Conservation (phyloP, 2,113 vertebrate genomes). For the Mellivora capensis region DNA sequence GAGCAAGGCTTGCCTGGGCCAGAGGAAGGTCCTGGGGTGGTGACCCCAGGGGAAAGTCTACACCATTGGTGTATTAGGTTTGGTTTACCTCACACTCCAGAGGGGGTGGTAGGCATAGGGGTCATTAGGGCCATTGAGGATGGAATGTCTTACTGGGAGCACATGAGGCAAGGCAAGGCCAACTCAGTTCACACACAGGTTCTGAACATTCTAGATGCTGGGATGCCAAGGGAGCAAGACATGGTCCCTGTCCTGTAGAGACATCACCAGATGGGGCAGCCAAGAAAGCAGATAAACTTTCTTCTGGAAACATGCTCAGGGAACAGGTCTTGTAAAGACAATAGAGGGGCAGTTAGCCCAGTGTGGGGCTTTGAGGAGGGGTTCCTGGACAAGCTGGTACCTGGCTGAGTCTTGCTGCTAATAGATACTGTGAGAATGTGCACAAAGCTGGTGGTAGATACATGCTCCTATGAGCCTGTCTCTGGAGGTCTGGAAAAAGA, state of each 20-base stretch:
- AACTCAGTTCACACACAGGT: background rate
- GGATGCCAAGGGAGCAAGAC: background rate
- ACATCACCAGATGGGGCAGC: background rate
- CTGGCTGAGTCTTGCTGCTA: background rate
- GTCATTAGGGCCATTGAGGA: background rate
- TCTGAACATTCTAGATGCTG: background rate
- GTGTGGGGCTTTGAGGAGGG: background rate
- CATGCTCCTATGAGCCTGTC: background rate
- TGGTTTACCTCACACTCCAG: background rate
- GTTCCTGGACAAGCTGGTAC: background rate
- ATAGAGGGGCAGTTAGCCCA: background rate
- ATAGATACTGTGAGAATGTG: background rate
- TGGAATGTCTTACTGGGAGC: background rate
- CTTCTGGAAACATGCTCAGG: background rate
- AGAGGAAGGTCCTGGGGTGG: background rate
- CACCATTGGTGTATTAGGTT: background rate
- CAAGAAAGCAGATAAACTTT: background rate
- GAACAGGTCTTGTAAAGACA: background rate
- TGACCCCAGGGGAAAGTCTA: background rate
- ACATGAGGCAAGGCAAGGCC: background rate
- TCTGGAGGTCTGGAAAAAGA: background rate
- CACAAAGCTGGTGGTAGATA: background rate
- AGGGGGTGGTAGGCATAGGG: background rate
- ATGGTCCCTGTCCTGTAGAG: background rate
- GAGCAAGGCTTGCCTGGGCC: background rate